Evolutionary conservation across 2,113 vertebrate species (phyloP).

Genomic region (Marmota monax): DNA sequence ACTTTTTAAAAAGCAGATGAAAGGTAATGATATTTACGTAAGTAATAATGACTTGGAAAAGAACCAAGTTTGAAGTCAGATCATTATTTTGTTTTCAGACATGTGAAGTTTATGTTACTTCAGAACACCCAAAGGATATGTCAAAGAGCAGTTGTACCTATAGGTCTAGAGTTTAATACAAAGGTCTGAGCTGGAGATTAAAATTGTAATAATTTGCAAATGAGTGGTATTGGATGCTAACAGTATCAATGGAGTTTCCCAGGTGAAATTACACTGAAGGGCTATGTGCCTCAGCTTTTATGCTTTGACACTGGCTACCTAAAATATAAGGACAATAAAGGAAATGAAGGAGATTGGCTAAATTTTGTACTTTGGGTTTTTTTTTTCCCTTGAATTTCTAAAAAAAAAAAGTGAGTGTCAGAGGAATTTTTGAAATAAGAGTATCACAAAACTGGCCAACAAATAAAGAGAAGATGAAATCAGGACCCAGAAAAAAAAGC

Average conservation of each 20-base stretch:
- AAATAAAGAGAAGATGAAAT: neutral
- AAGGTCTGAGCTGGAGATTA: neutral
- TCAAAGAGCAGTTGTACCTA: neutral
- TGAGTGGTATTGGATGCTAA: neutral
- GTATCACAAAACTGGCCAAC: neutral
- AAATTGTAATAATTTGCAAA: conserved; percentile 42
- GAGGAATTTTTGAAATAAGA: neutral
- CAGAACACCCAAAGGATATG: neutral
- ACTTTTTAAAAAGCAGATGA: neutral
- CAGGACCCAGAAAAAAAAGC: neutral
- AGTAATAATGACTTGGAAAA: neutral
- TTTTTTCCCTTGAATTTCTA: neutral
- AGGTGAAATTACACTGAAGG: neutral
- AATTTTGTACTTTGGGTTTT: neutral
- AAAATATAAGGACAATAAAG: neutral
- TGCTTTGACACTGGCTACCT: neutral
- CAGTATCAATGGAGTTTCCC: neutral
- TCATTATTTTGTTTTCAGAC: conserved; percentile 36
- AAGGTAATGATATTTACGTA: neutral
- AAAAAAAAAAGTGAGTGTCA: neutral
- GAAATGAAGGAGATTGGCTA: neutral
- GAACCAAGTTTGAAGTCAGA: neutral
- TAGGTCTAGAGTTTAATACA: neutral
- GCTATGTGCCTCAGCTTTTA: neutral
- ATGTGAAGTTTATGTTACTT: neutral